Evolutionary conservation across 2,888 invertebrate species (phyloP).

Genomic region (Mechanitis mazaeus): DNA sequence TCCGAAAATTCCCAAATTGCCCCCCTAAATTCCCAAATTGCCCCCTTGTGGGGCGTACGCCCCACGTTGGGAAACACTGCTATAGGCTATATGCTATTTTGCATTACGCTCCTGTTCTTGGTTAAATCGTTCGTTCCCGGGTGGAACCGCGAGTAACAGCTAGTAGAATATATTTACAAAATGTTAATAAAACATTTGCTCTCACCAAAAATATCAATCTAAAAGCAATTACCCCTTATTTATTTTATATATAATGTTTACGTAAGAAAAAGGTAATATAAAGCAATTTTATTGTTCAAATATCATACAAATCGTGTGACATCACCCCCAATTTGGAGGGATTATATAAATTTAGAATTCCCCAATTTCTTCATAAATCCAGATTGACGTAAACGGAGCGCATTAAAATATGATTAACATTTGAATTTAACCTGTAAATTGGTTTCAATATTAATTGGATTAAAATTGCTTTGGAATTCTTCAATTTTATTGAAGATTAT

Average conservation of each 20-base stretch:
- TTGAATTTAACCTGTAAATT: background rate
- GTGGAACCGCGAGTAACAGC: no score
- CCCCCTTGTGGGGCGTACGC: no score
- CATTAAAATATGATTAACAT: background rate
- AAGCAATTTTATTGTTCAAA: conserved; percentile 20
- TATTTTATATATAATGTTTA: conserved; percentile 12
- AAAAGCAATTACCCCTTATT: conserved; percentile 13
- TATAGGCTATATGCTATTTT: no score
- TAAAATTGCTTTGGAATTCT: background rate
- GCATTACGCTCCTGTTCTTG: no score
- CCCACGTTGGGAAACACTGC: no score
- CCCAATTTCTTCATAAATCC: background rate
- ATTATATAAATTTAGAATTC: conserved; percentile 1
- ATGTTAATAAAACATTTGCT: background rate
- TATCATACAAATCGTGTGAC: conserved; percentile 15
- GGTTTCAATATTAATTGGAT: background rate
- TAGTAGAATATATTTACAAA: no score
- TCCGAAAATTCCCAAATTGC: no score
- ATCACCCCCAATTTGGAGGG: conserved; percentile 1
- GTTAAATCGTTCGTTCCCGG: no score
- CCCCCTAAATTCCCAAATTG: no score
- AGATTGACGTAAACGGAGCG: background rate
- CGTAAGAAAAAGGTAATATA: conserved; percentile 6
- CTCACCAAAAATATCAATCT: conserved; percentile 12
- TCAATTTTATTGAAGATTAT: background rate